phyloP scores from a whole-genome alignment of 2,888 invertebrate genomes.

The Chironomus riparius region DNA sequence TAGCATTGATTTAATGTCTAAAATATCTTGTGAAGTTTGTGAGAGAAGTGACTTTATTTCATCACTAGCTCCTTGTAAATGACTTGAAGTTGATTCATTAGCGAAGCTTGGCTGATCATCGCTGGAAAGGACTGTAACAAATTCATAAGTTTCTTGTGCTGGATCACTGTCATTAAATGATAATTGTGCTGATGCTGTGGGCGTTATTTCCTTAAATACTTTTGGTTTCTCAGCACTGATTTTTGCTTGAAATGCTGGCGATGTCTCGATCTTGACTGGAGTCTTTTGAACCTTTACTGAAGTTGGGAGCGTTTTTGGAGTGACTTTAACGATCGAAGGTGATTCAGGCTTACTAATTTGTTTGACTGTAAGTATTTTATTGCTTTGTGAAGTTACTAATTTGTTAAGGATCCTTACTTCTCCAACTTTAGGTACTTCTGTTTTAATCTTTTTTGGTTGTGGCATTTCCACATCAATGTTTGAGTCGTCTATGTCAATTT shows the following conservation, averaged over 20 bases:
- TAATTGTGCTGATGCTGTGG: too few species aligned
- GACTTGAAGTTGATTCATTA: background rate
- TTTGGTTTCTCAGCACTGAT: background rate
- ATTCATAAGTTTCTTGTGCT: background rate
- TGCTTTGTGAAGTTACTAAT: background rate
- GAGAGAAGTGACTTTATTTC: background rate
- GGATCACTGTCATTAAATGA: background rate
- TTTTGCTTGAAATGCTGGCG: background rate
- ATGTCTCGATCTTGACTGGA: background rate
- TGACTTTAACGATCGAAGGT: background rate
- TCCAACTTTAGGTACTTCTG: background rate
- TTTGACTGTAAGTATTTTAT: background rate
- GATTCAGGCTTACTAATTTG: background rate
- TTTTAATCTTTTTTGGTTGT: background rate
- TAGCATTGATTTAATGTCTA: background rate
- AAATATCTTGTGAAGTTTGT: background rate
- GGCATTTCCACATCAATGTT: background rate
- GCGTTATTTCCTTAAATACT: too few species aligned
- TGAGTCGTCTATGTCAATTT: slow-evolving; percentile 13
- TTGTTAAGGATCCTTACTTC: background rate
- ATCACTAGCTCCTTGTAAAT: background rate
- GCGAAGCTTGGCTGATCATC: too few species aligned
- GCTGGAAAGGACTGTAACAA: background rate
- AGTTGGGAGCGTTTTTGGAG: background rate
- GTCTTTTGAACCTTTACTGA: background rate